Evolutionary conservation across 2,113 vertebrate genomes (phyloP).

Genomic region (Dicentrarchus labrax): DNA sequence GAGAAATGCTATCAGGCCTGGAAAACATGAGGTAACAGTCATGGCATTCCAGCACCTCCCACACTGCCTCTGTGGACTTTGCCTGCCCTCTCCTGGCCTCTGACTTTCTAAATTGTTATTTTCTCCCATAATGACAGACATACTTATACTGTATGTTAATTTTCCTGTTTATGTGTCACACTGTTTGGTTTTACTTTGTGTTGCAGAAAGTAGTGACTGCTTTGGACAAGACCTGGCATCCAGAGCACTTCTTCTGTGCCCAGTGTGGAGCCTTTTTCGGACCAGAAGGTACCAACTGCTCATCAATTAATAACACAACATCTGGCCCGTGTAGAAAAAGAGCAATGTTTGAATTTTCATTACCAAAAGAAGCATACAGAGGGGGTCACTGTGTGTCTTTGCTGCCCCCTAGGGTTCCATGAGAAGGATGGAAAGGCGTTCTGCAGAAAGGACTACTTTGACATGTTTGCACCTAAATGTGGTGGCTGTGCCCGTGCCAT

Average conservation of each 20-base stretch:
- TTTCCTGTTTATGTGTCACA: background rate
- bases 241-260: constrained; percentile 97
- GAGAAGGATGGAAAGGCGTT: constrained; percentile 97
- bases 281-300: constrained; percentile 68
- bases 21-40: constrained; percentile 60
- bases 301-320: background rate
- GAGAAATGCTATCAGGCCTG: constrained; percentile 44
- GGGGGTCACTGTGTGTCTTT: constrained; percentile 27
- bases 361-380: background rate
- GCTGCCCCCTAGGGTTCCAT: constrained; percentile 89
- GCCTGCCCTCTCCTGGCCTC: constrained; percentile 63
- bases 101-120: background rate
- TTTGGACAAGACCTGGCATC: constrained; percentile 97
- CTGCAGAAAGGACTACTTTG: constrained; percentile 97
- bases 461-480: constrained; percentile 98
- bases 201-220: constrained; percentile 92
- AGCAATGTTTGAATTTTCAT: background rate
- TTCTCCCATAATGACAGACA: background rate
- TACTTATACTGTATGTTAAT: background rate
- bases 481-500: constrained; percentile 94
- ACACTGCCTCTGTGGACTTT: constrained; percentile 15
- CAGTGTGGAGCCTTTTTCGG: constrained; percentile 87
- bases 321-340: background rate
- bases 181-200: constrained; percentile 13
- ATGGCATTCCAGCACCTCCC: constrained; percentile 38